These are phyloP conservation scores for Leptosomus discolor DNA, from an alignment of 2,113 vertebrate genomes.

Conservation along the genomic window DNA sequence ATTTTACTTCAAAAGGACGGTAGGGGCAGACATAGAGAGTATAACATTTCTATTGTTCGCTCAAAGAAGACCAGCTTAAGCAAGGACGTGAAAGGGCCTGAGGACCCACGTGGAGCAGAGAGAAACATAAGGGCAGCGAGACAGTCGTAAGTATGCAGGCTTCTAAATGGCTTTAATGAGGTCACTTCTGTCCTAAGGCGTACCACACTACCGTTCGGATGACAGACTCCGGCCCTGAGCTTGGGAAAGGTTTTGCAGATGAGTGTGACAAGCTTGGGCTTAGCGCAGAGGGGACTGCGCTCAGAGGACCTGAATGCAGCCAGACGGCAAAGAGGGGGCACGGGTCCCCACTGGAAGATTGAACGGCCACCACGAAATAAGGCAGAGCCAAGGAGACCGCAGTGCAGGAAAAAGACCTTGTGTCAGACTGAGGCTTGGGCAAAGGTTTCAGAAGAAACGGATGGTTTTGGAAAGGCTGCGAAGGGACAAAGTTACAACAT, in stretches of 20 bases:
- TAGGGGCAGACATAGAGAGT: not conserved
- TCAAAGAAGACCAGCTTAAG: not conserved
- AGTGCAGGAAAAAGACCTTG: not conserved
- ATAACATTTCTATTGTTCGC: not conserved
- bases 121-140: not conserved
- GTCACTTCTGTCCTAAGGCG: slow-evolving; percentile 50
- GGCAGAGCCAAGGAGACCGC: not conserved
- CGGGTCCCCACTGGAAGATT: not conserved
- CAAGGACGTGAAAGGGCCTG: not conserved
- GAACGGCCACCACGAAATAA: not conserved
- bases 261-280: not conserved
- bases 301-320: not conserved
- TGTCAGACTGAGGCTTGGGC: not conserved
- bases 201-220: not conserved
- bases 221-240: slow-evolving; percentile 4
- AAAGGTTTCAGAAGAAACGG: not conserved
- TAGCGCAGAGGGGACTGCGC: not conserved
- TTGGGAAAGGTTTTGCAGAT: slow-evolving; percentile 2
- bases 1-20: not conserved
- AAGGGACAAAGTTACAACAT: not conserved
- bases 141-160: not conserved
- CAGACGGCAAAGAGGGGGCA: slow-evolving; percentile 2
- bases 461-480: not conserved
- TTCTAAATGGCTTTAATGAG: slow-evolving; percentile 42
- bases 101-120: not conserved